These are phyloP conservation scores for Petrocephalus zakoni DNA, from an alignment of 2,113 vertebrate species.

Conservation along the genomic window DNA sequence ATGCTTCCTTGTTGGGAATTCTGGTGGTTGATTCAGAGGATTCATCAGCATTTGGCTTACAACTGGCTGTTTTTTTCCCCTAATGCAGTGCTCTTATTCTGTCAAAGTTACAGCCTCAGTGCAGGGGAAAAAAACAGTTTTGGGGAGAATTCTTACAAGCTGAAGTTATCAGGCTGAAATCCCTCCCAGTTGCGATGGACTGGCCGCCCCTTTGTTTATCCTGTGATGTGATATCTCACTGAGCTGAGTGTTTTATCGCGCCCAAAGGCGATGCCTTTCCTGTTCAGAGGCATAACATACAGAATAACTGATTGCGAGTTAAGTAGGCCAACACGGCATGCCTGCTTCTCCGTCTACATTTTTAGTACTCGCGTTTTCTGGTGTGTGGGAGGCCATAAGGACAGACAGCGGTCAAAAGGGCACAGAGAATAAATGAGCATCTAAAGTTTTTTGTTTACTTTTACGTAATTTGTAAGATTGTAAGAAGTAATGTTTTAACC, in stretches of 20 bases:
- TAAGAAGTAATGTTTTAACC: not conserved
- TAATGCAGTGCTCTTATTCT: not conserved
- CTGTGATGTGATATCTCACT: not conserved
- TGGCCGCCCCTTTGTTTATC: not conserved
- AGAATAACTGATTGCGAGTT: conserved; percentile 31
- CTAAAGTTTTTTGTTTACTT: not conserved
- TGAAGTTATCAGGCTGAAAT: not conserved
- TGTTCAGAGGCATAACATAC: conserved; percentile 30
- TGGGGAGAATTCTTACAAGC: not conserved
- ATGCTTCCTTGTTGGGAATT: not conserved
- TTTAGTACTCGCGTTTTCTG: not conserved
- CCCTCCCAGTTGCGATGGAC: not conserved
- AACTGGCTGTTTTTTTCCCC: not conserved
- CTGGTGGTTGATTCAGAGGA: not conserved
- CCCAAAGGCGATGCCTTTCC: conserved; percentile 22
- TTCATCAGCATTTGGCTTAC: not conserved
- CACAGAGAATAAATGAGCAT: not conserved
- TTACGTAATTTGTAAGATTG: not conserved
- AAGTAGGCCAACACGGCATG: conserved; percentile 37
- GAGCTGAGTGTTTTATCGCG: conserved; percentile 20
- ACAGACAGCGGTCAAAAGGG: not conserved
- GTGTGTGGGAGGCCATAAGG: not conserved
- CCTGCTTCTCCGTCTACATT: not conserved
- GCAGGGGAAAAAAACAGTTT: not conserved
- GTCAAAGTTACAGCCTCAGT: not conserved